These are phyloP conservation scores for Rhinogobio ventralis DNA, from an alignment of 2,797 vertebrate species.

Conservation along the genomic window DNA sequence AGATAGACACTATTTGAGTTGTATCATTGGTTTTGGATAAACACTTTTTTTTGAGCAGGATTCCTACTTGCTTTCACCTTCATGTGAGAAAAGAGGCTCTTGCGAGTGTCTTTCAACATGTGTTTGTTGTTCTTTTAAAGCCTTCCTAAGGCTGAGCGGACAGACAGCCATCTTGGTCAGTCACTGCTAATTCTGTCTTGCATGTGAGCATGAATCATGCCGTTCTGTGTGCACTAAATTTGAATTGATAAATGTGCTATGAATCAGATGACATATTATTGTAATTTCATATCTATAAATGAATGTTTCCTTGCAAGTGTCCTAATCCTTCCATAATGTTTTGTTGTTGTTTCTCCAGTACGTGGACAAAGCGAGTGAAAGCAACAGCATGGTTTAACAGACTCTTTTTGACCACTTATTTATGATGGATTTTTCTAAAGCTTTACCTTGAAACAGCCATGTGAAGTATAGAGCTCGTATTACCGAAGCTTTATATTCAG, in stretches of 20 bases:
- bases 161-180: slow-evolving; percentile 91
- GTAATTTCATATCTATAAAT: not conserved
- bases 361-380: slow-evolving; percentile 93
- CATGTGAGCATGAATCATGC: slow-evolving; percentile 78
- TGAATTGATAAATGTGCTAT: not conserved
- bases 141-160: slow-evolving; percentile 92
- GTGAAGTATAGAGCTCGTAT: slow-evolving; percentile 49
- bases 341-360: slow-evolving; percentile 80
- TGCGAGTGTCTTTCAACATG: slow-evolving; percentile 64
- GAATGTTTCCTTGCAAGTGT: not conserved
- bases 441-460: slow-evolving; percentile 54
- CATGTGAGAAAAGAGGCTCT: not conserved
- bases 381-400: slow-evolving; percentile 98
- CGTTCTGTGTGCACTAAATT: not conserved
- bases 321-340: slow-evolving; percentile 18
- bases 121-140: slow-evolving; percentile 83
- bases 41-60: not conserved
- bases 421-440: slow-evolving; percentile 76
- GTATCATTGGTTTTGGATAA: not conserved
- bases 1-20: not conserved
- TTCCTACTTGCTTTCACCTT: not conserved
- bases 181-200: slow-evolving; percentile 83
- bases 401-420: slow-evolving; percentile 75
- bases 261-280: not conserved
- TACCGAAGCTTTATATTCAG: slow-evolving; percentile 51